A percentile compares a stretch with the other conserved stretches of the same genome.
Conservation (phyloP, 2,113 vertebrate species). For the Psittacula cyanocephala region DNA sequence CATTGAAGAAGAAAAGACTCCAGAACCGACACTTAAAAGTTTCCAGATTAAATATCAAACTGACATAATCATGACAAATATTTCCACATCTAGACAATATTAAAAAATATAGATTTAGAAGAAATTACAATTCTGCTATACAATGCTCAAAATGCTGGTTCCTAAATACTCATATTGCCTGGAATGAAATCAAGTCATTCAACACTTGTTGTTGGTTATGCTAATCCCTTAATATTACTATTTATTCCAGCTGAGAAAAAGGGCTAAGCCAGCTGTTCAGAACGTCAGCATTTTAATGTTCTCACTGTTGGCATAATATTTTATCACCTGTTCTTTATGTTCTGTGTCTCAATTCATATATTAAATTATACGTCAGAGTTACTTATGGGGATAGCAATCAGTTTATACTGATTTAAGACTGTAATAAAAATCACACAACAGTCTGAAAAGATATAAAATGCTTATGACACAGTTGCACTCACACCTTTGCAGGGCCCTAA, state of each 20-base stretch:
- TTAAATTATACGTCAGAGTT: conserved; percentile 30
- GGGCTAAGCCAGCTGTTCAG: conserved; percentile 45
- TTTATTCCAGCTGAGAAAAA: conserved; percentile 45
- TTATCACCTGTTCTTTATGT: conserved; percentile 67
- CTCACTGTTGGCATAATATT: conserved; percentile 5
- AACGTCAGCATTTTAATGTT: conserved; percentile 45
- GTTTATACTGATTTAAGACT: conserved; percentile 55
- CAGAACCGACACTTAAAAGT: background rate
- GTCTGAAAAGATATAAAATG: conserved; percentile 13
- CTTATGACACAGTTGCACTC: background rate
- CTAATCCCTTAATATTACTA: conserved; percentile 65
- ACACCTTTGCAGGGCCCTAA: background rate
- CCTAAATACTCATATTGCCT: conserved; percentile 2
- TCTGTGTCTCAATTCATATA: conserved; percentile 21
- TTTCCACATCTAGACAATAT: background rate
- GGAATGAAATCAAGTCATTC: conserved; percentile 27
- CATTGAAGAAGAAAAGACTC: background rate
- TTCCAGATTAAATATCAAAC: background rate
- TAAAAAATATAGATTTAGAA: background rate
- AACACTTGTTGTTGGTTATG: conserved; percentile 49
- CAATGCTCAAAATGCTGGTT: background rate
- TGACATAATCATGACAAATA: background rate
- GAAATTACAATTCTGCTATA: background rate
- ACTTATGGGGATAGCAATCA: background rate
- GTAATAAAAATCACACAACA: conserved; percentile 46